A percentile compares a stretch with the other conserved stretches of the same genome.
These are phyloP conservation scores for Labeo rohita DNA, from an alignment of 2,113 vertebrate species.

Conservation along the genomic window DNA sequence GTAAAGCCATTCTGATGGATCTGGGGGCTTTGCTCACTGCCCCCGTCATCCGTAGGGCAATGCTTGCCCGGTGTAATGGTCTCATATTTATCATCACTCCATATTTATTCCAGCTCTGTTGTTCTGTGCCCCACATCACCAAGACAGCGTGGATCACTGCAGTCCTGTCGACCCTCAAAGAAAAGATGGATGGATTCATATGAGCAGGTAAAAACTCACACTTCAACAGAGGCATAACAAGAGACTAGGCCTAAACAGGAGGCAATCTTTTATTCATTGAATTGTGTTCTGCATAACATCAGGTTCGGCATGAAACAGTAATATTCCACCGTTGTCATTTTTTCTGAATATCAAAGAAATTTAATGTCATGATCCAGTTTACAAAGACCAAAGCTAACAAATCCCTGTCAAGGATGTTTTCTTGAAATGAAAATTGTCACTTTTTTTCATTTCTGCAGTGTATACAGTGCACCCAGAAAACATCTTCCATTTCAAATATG, in stretches of 20 bases:
- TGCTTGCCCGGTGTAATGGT: conserved; percentile 35
- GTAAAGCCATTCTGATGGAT: conserved; percentile 58
- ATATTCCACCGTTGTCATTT: background rate
- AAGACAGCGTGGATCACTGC: conserved; percentile 55
- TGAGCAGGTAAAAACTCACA: conserved; percentile 33
- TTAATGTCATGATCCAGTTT: background rate
- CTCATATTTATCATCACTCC: conserved; percentile 45
- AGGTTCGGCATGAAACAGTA: background rate
- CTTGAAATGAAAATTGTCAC: background rate
- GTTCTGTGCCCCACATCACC: conserved; percentile 40
- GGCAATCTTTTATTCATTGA: background rate
- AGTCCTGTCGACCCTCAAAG: conserved; percentile 45
- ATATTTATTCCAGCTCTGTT: conserved; percentile 57
- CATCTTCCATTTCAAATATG: background rate
- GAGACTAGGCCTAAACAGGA: background rate
- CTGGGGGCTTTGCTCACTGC: conserved; percentile 16
- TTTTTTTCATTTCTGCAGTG: background rate
- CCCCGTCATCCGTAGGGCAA: background rate
- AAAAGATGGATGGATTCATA: conserved; percentile 50
- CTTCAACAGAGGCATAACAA: conserved; percentile 14
- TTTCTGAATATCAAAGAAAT: background rate
- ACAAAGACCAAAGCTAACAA: conserved; percentile 18
- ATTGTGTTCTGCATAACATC: background rate
- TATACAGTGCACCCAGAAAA: background rate
- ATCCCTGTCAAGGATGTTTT: background rate